Evolutionary conservation across 2,888 invertebrate species (phyloP), one percentile per base, ranked within the genome.

Genomic region (Acanthosoma haemorrhoidale): DNA sequence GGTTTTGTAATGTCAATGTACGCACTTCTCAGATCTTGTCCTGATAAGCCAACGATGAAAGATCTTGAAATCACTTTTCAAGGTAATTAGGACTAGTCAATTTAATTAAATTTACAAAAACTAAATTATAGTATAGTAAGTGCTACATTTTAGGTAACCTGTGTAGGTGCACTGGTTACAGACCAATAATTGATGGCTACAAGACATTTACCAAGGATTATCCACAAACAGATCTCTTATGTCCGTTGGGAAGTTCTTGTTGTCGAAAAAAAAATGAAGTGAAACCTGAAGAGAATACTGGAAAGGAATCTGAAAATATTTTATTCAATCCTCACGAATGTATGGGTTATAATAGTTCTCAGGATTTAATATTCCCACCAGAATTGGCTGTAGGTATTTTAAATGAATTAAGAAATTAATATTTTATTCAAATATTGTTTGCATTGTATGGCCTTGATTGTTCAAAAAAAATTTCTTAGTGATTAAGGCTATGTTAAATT

Each of bases 1-100:
- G 96, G 96, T 29, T 94, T 97, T 73, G 92, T 97, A 0, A 97
- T 97, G 96, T 95, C 96, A 0, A 94, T 96, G 94, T 96, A 96
- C 77, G 84, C 94, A 0, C 81, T 96, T 43, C 81, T 96, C 0
- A 82, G 96, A 77, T 90, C 85, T 75, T 85, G 86, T 43, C 83
- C 86, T 0, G 73, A 83, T 69, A 84, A 85, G 76, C 92, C 95
- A 4, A 82, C 84, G 0, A 88, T 90, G 83, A 80, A 84, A 15
- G 88, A 94, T 73, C 81, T 95, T 75, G 93, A 94, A 79, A 83
- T 86, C 8, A 87, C 92, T 0, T 87, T 93, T 75, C 92, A 93
- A 83, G 92, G 93, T 78, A 87, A 13, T 9, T 15, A n/a, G 3
- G 16, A 16, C 13, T 60, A 6, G 15, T 59, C 29, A 59, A 59